phyloP scores from a whole-genome alignment of 2,888 invertebrate genomes.

The Drosophila atripex region DNA sequence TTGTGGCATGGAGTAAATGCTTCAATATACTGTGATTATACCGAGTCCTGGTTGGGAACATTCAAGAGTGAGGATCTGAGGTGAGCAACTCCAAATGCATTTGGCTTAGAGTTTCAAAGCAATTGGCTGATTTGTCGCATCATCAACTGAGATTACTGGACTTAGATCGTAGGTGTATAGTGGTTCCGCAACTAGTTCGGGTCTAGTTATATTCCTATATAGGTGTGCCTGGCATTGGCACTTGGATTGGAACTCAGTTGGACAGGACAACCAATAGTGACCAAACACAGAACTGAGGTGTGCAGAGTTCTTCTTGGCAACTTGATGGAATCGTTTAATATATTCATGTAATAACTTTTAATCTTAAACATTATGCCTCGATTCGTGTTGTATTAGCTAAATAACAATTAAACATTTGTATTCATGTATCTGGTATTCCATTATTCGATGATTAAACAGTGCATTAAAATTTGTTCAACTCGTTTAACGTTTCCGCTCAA shows the following conservation, averaged over 20 bases:
- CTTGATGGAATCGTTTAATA: constrained; percentile 42
- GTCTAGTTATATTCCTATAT: neutral
- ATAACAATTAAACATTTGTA: constrained; percentile 69
- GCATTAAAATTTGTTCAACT: constrained; percentile 79
- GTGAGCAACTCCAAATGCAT: constrained; percentile 1
- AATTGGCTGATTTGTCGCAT: constrained; percentile 36
- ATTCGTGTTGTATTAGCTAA: constrained; percentile 60
- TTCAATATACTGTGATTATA: constrained; percentile 35
- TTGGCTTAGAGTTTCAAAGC: constrained; percentile 11
- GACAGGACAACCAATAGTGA: constrained; percentile 36
- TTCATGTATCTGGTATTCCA: constrained; percentile 41
- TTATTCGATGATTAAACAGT: constrained; percentile 83
- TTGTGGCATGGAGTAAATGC: constrained; percentile 62
- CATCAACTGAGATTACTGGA: constrained; percentile 18
- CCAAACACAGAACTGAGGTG: constrained; percentile 50
- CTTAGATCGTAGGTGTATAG: constrained; percentile 15
- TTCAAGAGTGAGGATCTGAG: constrained; percentile 3
- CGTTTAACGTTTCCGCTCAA: constrained; percentile 46
- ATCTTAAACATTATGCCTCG: constrained; percentile 34
- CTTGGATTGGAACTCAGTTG: constrained; percentile 35
- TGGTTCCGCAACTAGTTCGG: constrained; percentile 11
- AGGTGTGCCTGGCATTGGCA: constrained; percentile 34
- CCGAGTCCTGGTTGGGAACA: constrained; percentile 11
- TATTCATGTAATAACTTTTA: constrained; percentile 41
- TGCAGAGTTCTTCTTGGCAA: constrained; percentile 30